These are phyloP conservation scores for Mastomys natalensis DNA, from an alignment of 2,113 vertebrate species.

Conservation along the genomic window DNA sequence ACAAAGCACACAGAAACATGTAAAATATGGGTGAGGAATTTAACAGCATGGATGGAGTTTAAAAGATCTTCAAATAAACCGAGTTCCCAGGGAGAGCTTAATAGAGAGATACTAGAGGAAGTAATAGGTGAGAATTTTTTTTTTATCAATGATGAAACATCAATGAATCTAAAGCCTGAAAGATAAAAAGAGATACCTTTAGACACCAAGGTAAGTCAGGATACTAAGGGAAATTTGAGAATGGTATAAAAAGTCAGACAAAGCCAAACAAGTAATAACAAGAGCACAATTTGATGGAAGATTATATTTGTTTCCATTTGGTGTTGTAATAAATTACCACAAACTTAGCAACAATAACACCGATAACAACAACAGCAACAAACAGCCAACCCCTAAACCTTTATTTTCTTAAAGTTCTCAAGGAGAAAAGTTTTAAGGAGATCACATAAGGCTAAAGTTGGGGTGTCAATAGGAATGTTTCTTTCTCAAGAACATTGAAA, in stretches of 20 bases:
- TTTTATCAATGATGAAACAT: neutral
- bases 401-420: neutral
- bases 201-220: neutral
- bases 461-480: neutral
- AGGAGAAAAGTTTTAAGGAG: neutral
- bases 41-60: neutral
- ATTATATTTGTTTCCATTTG: neutral
- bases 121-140: neutral
- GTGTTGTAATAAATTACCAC: neutral
- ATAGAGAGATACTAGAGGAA: neutral
- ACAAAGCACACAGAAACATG: neutral
- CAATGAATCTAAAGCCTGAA: neutral
- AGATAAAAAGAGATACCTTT: slow-evolving; percentile 6
- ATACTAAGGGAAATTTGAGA: slow-evolving; percentile 4
- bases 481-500: neutral
- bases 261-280: neutral
- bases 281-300: neutral
- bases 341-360: neutral
- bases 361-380: too few species aligned
- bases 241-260: neutral
- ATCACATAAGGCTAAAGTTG: neutral
- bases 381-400: neutral
- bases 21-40: neutral
- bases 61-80: neutral
- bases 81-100: neutral